Percentiles rank a stretch among this genome's conserved stretches.
Conservation (phyloP, 2,797 vertebrate species). For the Choloepus didactylus region DNA sequence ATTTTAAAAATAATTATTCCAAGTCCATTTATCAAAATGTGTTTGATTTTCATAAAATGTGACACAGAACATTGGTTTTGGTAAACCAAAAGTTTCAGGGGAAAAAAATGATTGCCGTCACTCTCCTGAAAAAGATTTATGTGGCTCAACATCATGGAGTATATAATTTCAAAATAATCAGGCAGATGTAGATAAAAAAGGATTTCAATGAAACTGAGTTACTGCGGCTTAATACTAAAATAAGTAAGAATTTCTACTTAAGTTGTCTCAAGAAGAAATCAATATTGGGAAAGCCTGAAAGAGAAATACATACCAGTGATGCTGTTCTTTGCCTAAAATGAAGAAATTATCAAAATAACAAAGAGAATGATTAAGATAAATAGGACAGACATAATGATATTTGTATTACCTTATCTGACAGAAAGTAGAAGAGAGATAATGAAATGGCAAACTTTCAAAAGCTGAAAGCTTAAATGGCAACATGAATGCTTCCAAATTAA, state of each 20-base stretch:
- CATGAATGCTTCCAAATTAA: slow-evolving; percentile 60
- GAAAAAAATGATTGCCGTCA: neutral
- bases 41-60: slow-evolving; percentile 35
- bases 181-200: slow-evolving; percentile 52
- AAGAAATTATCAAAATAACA: slow-evolving; percentile 64
- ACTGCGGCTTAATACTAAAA: slow-evolving; percentile 52
- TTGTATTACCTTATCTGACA: slow-evolving; percentile 46
- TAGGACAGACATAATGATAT: slow-evolving; percentile 39
- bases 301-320: neutral
- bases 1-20: neutral
- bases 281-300: slow-evolving; percentile 42
- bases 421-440: slow-evolving; percentile 40
- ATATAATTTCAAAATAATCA: slow-evolving; percentile 72
- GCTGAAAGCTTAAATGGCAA: slow-evolving; percentile 58
- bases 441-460: slow-evolving; percentile 65
- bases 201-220: slow-evolving; percentile 61
- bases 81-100: slow-evolving; percentile 27
- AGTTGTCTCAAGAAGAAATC: slow-evolving; percentile 70
- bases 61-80: neutral
- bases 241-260: slow-evolving; percentile 69
- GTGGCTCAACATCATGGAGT: slow-evolving; percentile 9
- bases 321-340: slow-evolving; percentile 21
- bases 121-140: slow-evolving; percentile 32
- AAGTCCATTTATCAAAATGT: neutral
- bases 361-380: slow-evolving; percentile 20